Conservation (phyloP, 2,888 invertebrate species). For the Candidula unifasciata region DNA sequence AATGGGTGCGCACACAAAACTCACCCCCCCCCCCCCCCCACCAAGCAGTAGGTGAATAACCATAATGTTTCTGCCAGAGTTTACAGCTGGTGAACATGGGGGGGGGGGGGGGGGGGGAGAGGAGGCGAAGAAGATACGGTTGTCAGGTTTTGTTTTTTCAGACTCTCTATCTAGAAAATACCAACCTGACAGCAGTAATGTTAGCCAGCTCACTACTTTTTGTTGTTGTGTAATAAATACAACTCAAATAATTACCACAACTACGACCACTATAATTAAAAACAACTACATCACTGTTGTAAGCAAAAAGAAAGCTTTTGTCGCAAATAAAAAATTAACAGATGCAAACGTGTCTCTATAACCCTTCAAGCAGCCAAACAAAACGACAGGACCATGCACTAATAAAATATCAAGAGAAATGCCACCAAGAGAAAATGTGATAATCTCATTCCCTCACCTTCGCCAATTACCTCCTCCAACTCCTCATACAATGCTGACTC, state of each 20-base stretch:
- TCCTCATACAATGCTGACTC: constrained; percentile 22
- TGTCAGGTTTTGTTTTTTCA: too few species aligned
- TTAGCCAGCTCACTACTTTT: too few species aligned
- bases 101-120: too few species aligned
- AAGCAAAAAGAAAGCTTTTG: neutral
- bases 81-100: too few species aligned
- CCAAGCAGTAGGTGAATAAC: too few species aligned
- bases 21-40: too few species aligned
- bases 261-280: neutral
- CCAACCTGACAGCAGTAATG: too few species aligned
- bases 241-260: neutral
- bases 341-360: neutral
- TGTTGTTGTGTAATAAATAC: neutral
- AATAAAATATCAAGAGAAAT: neutral
- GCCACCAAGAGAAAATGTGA: neutral
- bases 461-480: constrained; percentile 24
- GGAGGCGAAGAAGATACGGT: too few species aligned
- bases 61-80: too few species aligned
- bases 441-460: neutral
- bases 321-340: neutral
- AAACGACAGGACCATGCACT: neutral
- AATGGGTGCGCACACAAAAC: too few species aligned
- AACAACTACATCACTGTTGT: neutral
- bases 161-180: too few species aligned
- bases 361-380: neutral